Evolutionary conservation across 2,113 vertebrate genomes (phyloP), one percentile per base, ranked within the genome.

Genomic region (Patagioenas fasciata): DNA sequence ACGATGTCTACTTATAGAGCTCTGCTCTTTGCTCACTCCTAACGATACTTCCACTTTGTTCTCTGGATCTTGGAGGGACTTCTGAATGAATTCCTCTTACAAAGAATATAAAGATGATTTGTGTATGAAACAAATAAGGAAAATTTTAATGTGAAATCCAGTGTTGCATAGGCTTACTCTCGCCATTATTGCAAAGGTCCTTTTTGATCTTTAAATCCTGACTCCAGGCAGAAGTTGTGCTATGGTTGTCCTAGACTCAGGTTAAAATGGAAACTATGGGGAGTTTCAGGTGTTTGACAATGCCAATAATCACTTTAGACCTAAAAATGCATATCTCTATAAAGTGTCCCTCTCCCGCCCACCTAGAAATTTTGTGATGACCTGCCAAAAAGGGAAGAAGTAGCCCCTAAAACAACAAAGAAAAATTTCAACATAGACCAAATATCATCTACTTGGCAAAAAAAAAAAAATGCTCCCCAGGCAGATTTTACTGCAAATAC

Each of bases 401-500:
- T 51, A 53, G 61, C 51, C 29, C 3, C 28, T 84, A 74, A 83
- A 91, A 65, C 13, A 71, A 24, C 34, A 90, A 90, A 88, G 56
- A 86, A 90, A 74, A 61, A 72, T 36, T 50, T 86, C 7, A 38
- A 5, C 57, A 15, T 12, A 51, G n/a, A 60, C 26, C 53, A 75
- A 74, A 90, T 88, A 80, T 61, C 15, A 86, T 60, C 40, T 86
- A 9, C 42, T 74, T 60, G 25, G 44, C 15, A 9, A 34, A 89
- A 34, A 44, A 48, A 93, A 96, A 95, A 88, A 34, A 88, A 34
- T 78, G 77, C 57, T 88, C 93, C 34, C 48, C 61, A 81, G 54
- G 53, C 80, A 86, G 67, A 85, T 84, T 95, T 94, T 84, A 69
- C 72, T 88, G 61, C 57, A 88, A 88, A 58, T 88, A 56, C 53